Percentiles rank a stretch among this genome's conserved stretches.
Conservation (phyloP, 2,797 vertebrate species). For the Sebastolobus alascanus region DNA sequence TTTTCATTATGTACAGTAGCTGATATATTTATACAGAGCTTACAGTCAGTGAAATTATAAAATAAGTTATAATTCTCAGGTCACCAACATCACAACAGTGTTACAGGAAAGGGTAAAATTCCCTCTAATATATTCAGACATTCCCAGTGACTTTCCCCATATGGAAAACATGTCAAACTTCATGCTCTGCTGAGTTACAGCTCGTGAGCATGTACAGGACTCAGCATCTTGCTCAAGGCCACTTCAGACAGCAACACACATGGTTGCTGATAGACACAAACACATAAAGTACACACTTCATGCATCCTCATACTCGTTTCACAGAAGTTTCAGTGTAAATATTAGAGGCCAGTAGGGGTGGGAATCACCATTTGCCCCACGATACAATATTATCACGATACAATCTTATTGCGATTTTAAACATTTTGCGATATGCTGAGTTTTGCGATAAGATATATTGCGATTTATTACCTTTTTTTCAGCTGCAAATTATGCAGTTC, state of each 20-base stretch:
- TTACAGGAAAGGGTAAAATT: not conserved
- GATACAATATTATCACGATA: too few species aligned
- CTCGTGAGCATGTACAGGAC: not conserved
- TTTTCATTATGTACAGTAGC: not conserved
- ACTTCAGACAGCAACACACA: constrained; percentile 12
- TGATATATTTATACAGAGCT: not conserved
- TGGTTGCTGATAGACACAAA: not conserved
- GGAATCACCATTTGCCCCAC: too few species aligned
- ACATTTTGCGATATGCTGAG: too few species aligned
- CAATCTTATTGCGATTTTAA: too few species aligned
- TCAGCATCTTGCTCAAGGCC: constrained; percentile 27
- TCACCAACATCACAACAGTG: not conserved
- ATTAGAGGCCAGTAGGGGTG: not conserved
- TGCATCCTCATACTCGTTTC: not conserved
- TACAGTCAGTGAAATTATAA: not conserved
- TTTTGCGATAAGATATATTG: too few species aligned
- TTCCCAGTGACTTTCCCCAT: not conserved
- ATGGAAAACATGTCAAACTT: not conserved
- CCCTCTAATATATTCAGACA: not conserved
- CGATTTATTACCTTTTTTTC: too few species aligned
- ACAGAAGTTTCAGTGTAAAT: not conserved
- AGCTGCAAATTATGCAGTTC: too few species aligned
- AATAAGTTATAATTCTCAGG: not conserved
- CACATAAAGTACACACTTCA: not conserved
- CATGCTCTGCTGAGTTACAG: not conserved